Percentiles rank a stretch among this genome's conserved stretches.
phyloP scores from a whole-genome alignment of 2,113 vertebrate species.

The Aleadryas rufinucha region DNA sequence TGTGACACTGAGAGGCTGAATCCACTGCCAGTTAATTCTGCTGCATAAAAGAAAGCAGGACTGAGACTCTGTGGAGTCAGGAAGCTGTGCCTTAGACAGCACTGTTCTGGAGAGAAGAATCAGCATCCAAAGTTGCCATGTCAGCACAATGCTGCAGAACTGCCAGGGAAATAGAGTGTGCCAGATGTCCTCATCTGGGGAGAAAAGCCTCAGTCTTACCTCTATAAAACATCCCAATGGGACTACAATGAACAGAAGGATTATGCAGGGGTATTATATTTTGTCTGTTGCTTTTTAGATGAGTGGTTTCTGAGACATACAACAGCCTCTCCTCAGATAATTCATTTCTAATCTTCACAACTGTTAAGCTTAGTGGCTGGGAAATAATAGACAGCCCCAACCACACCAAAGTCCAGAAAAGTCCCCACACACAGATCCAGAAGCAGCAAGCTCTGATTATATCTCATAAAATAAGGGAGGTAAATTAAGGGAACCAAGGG shows the following conservation, averaged over 20 bases:
- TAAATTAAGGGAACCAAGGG: background rate
- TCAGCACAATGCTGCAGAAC: background rate
- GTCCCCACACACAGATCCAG: rapidly evolving
- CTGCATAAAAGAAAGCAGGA: background rate
- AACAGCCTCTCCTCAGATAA: background rate
- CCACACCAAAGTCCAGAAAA: background rate
- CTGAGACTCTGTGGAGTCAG: background rate
- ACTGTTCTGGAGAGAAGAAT: background rate
- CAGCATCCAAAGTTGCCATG: background rate
- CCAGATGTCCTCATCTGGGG: too few relatives aligned
- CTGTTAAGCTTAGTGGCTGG: background rate
- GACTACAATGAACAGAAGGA: background rate
- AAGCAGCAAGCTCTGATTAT: background rate
- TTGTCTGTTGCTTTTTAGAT: background rate
- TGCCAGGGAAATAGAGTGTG: background rate
- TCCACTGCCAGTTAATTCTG: background rate
- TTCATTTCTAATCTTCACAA: background rate
- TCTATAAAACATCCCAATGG: background rate
- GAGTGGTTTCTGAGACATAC: background rate
- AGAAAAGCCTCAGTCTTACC: background rate
- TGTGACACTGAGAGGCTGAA: background rate
- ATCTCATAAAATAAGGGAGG: background rate
- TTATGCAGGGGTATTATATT: background rate
- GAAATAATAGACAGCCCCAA: background rate
- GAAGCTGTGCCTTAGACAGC: background rate